A percentile compares a stretch with the other conserved stretches of the same genome.
phyloP scores from a whole-genome alignment of 2,113 vertebrate genomes.

The Amblyopsis rosae region DNA sequence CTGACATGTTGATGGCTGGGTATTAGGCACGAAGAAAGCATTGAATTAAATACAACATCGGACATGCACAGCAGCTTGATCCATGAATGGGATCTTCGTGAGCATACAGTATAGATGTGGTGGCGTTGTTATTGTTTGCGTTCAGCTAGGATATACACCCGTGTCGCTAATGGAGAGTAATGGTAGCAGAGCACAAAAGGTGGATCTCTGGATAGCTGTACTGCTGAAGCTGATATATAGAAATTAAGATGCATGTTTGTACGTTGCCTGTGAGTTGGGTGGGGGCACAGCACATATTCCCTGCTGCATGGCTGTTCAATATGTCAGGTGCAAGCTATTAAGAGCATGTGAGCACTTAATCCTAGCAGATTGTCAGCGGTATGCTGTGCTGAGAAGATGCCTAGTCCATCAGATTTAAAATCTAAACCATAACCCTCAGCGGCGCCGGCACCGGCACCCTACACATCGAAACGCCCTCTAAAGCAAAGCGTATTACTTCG shows the following conservation, averaged over 20 bases:
- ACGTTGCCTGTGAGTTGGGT: neutral
- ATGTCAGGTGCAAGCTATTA: slow-evolving; percentile 32
- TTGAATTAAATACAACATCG: slow-evolving; percentile 28
- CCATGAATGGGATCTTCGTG: neutral
- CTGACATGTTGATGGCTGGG: slow-evolving; percentile 42
- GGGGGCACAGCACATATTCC: slow-evolving; percentile 12
- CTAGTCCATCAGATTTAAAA: slow-evolving; percentile 21
- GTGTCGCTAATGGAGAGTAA: neutral
- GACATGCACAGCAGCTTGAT: slow-evolving; percentile 22
- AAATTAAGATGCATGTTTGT: neutral
- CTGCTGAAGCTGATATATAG: slow-evolving; percentile 3
- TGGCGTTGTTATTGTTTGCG: neutral
- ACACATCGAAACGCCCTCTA: no score
- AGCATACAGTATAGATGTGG: neutral
- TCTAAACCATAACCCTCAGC: slow-evolving; percentile 9
- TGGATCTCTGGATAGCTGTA: neutral
- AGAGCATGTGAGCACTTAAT: slow-evolving; percentile 24
- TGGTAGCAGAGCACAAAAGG: neutral
- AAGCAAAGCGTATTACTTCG: no score
- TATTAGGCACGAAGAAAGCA: slow-evolving; percentile 6
- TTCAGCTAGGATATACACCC: neutral
- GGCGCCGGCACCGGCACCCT: no score
- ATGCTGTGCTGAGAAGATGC: neutral
- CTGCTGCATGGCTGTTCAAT: slow-evolving; percentile 16
- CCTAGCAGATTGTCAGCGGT: slow-evolving; percentile 24